Conservation (phyloP, 2,888 invertebrate species). For the Lithophane ornitopus region DNA sequence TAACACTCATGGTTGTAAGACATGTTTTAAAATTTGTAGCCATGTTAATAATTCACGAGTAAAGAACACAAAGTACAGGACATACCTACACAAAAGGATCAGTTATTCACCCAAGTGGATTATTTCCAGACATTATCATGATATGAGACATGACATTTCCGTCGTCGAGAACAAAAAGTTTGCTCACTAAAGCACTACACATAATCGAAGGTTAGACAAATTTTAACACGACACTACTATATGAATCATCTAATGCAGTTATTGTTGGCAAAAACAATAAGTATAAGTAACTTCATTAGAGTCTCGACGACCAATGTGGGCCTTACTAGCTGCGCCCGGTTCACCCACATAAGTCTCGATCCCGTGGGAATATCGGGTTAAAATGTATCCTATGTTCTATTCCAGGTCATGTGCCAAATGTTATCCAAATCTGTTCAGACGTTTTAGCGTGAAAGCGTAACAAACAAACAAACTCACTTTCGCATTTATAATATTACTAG, state of each 20-base stretch:
- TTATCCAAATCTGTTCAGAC: too few species aligned
- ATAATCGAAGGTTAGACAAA: constrained; percentile 66
- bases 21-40: not conserved
- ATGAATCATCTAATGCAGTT: constrained; percentile 66
- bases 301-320: not conserved
- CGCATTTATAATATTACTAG: too few species aligned
- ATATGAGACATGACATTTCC: constrained; percentile 71
- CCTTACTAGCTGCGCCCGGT: too few species aligned
- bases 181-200: constrained; percentile 61
- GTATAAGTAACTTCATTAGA: constrained; percentile 26
- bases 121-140: constrained; percentile 71
- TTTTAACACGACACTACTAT: constrained; percentile 49
- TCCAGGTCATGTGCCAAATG: too few species aligned
- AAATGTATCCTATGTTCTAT: too few species aligned
- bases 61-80: constrained; percentile 1
- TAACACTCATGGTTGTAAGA: not conserved
- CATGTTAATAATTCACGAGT: constrained; percentile 1
- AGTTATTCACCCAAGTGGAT: constrained; percentile 64
- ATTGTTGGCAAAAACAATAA: constrained; percentile 47
- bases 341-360: too few species aligned
- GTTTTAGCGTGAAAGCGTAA: too few species aligned
- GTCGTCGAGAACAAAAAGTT: constrained; percentile 67
- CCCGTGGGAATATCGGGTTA: too few species aligned
- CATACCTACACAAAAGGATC: constrained; percentile 33
- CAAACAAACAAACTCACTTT: too few species aligned